Conservation (phyloP, 2,888 invertebrate genomes). For the Coleophora deauratella region DNA sequence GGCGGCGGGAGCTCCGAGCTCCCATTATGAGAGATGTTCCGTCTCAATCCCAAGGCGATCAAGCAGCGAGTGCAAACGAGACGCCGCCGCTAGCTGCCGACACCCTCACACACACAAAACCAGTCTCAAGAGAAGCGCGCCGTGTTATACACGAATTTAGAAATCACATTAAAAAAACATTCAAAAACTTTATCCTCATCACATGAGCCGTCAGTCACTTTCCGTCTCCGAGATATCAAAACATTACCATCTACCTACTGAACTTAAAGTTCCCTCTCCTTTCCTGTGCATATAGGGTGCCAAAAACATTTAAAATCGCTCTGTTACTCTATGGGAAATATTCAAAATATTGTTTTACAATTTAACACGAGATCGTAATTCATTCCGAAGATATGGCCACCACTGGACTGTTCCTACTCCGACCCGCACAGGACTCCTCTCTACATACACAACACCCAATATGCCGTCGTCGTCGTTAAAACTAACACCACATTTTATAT, state of each 20-base stretch:
- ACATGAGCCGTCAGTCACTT: constrained; percentile 67
- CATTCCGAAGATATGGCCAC: constrained; percentile 3
- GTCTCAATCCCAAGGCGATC: not conserved
- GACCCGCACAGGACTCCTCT: constrained; percentile 22
- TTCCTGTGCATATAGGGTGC: constrained; percentile 43
- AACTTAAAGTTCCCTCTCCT: not conserved
- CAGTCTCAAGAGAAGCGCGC: constrained; percentile 56
- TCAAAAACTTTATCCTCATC: constrained; percentile 61
- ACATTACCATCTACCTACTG: constrained; percentile 35
- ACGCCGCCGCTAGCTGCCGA: constrained; percentile 8
- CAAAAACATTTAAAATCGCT: constrained; percentile 2
- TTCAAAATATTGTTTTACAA: constrained; percentile 4
- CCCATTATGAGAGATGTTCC: no score
- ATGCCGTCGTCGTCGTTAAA: constrained; percentile 43
- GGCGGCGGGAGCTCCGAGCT: not conserved
- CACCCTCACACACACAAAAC: constrained; percentile 33
- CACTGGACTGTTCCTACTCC: not conserved
- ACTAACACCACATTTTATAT: constrained; percentile 61
- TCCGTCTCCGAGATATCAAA: constrained; percentile 52
- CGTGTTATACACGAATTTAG: constrained; percentile 65
- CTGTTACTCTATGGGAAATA: not conserved
- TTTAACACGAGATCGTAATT: constrained; percentile 11
- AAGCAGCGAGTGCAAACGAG: constrained; percentile 9
- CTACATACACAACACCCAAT: constrained; percentile 70
- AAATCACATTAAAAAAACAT: constrained; percentile 37